A percentile compares a stretch with the other conserved stretches of the same genome.
phyloP scores from a whole-genome alignment of 2,888 invertebrate genomes.

The Metopia argyrocephala region DNA sequence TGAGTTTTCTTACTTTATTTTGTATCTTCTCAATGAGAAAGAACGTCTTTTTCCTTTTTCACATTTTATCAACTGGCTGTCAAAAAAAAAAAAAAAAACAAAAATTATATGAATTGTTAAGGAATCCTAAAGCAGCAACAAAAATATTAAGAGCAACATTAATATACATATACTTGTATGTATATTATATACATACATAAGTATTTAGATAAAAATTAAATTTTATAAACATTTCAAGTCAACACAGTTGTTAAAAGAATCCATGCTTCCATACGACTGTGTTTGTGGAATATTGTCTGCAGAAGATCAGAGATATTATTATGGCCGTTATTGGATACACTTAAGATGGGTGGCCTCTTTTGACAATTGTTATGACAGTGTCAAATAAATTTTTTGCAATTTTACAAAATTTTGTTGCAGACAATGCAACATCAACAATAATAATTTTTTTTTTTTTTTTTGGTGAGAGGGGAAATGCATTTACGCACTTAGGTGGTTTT shows the following conservation, averaged over 20 bases:
- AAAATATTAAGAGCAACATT: conserved; percentile 9
- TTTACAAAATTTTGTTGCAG: conserved; percentile 48
- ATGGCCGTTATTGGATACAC: conserved; percentile 63
- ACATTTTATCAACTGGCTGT: conserved; percentile 19
- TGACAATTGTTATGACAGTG: conserved; percentile 64
- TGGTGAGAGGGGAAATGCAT: no score
- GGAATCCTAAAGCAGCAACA: conserved; percentile 36
- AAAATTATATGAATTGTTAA: conserved; percentile 53
- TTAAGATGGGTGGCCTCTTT: conserved; percentile 61
- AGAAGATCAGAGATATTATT: conserved; percentile 59
- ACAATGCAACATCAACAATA: conserved; percentile 14
- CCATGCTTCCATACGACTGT: conserved; percentile 2
- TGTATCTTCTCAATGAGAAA: conserved; percentile 22
- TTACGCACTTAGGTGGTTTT: no score
- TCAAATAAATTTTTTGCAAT: conserved; percentile 56
- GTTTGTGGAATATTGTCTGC: conserved; percentile 23
- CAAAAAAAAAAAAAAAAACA: no score
- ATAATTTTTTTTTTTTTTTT: no score
- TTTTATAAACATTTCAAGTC: no score
- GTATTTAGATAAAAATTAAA: no score
- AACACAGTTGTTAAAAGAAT: no score
- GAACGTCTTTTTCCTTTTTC: background rate
- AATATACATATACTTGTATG: conserved; percentile 9
- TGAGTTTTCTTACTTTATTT: conserved; percentile 45
- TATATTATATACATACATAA: no score